Evolutionary conservation across 2,888 invertebrate genomes (phyloP).

Genomic region (Caenorhabditis drosophilae): DNA sequence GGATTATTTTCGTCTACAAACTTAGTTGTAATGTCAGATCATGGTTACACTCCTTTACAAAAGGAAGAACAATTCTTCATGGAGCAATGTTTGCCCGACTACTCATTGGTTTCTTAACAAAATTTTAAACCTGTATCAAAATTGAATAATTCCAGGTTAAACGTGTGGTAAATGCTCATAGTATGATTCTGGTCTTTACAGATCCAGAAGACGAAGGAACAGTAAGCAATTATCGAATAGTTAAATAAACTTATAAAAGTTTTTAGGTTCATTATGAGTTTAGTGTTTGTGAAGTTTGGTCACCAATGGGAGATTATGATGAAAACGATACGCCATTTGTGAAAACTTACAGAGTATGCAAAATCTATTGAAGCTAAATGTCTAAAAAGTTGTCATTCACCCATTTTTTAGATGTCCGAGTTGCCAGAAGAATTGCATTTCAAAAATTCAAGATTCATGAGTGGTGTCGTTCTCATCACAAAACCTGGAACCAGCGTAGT

Average conservation of each 20-base stretch:
- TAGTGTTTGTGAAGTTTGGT: constrained; percentile 68
- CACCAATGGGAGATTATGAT: constrained; percentile 65
- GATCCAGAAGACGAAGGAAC: constrained; percentile 60
- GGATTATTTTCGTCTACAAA: constrained; percentile 62
- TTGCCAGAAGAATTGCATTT: constrained; percentile 63
- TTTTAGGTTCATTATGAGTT: constrained; percentile 66
- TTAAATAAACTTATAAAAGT: neutral
- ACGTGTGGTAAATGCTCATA: constrained; percentile 62
- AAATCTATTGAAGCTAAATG: neutral
- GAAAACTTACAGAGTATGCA: constrained; percentile 53
- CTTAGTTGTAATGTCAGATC: constrained; percentile 64
- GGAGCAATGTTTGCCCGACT: constrained; percentile 66
- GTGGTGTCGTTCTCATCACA: constrained; percentile 66
- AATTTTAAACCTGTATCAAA: neutral
- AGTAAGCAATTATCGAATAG: constrained; percentile 24
- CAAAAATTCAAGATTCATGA: constrained; percentile 60
- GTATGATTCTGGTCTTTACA: constrained; percentile 65
- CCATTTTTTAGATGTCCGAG: constrained; percentile 46
- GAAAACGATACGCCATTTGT: constrained; percentile 61
- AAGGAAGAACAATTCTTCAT: constrained; percentile 67
- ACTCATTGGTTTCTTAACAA: constrained; percentile 43
- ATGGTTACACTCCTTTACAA: constrained; percentile 59
- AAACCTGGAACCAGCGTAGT: constrained; percentile 64
- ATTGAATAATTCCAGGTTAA: constrained; percentile 46
- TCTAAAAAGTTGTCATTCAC: neutral